phyloP scores from a whole-genome alignment of 2,113 vertebrate genomes.

The Eretmochelys imbricata region DNA sequence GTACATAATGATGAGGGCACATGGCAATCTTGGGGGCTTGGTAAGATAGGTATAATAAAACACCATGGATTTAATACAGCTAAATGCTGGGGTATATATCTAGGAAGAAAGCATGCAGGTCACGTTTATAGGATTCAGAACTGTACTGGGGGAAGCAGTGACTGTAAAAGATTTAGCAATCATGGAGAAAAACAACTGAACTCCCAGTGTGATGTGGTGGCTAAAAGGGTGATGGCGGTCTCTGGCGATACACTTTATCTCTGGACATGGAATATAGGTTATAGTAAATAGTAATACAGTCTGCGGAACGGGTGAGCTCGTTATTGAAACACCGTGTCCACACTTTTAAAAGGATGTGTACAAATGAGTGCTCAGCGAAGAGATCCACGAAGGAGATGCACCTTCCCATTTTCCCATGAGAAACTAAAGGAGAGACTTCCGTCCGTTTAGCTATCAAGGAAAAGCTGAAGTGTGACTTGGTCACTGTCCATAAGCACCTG shows the following conservation, averaged over 20 bases:
- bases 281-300: not conserved
- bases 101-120: not conserved
- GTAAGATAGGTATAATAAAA: not conserved
- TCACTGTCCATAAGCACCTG: not conserved
- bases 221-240: not conserved
- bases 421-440: not conserved
- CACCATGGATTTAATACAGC: not conserved
- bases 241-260: not conserved
- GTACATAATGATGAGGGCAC: not conserved
- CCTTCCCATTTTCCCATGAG: not conserved
- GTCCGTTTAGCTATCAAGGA: not conserved
- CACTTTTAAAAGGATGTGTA: not conserved
- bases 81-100: not conserved
- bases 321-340: not conserved
- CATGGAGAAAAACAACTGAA: not conserved
- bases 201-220: not conserved
- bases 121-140: not conserved
- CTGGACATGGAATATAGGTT: not conserved
- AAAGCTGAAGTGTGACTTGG: not conserved
- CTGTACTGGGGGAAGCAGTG: not conserved
- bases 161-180: not conserved
- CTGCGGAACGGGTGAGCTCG: not conserved
- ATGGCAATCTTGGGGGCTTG: not conserved
- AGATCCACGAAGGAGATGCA: not conserved
- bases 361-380: not conserved